Evolutionary conservation across 1,140 invertebrate species (phyloP), one percentile per base, ranked within the genome.

Genomic region (Epicauta chinensis): DNA sequence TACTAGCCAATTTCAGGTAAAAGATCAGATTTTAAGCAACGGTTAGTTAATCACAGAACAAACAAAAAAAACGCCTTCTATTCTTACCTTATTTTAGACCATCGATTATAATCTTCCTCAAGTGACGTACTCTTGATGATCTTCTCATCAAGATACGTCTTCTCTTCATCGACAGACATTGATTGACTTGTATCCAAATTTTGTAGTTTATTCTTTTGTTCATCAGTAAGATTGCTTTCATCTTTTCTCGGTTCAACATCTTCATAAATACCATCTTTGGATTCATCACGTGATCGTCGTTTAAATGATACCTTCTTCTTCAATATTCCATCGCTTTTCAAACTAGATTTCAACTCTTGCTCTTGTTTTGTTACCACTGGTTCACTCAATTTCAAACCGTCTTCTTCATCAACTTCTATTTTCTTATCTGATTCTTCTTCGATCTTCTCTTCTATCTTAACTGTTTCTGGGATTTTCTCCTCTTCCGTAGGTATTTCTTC

Each of bases 281-380:
- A 38, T 7, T 42, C 34, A 45, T 59, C 45, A 15, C 31, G 66
- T 13, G 69, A 51, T 52, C 46, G 38, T 49, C 54, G 51, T 61
- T 64, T 73, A 67, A 61, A 77, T 49, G 47, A 73, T 59, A 62
- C 64, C 52, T 61, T 72, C 65, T 62, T 77, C 69, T 67, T 77
- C 66, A 53, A 58, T 44, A 45, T 71, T 43, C 23, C 30, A 6
- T 52, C 53, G 7, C 38, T 15, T 37, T 64, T 64, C 15, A 58
- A 39, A 16, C 42, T 54, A 3, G 60, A 56, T 41, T 63, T 62
- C 2, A 59, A 23, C 6, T 45, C 30, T 32, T 16, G 40, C 5
- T 17, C 12, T 6, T 13, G 15, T 43, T 49, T 38, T 12, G 12
- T 13, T 5, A 35, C 5, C 6, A 38, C 16, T 23, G 46, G 31